A percentile compares a stretch with the other conserved stretches of the same genome.
Conservation (phyloP, 2,888 invertebrate species). For the Platynereis dumerilii region DNA sequence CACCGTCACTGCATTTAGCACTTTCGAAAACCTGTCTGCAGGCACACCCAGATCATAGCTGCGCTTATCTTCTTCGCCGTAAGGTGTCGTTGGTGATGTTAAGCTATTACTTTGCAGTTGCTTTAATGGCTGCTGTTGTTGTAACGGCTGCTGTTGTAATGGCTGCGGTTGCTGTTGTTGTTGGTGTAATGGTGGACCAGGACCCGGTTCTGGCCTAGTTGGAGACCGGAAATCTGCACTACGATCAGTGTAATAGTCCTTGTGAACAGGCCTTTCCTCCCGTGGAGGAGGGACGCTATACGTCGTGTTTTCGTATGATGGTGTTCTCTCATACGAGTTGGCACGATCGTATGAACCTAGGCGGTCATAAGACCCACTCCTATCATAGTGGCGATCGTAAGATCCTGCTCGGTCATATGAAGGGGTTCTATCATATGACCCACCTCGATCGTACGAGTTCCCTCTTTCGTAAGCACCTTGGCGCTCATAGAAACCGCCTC, state of each 20-base stretch:
- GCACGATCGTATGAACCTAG: no score
- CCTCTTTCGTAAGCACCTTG: background rate
- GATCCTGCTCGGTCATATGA: no score
- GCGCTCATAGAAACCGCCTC: background rate
- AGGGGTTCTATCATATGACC: no score
- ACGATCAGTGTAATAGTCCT: background rate
- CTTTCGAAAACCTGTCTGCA: conserved; percentile 40
- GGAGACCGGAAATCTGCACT: conserved; percentile 3
- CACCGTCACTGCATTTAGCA: conserved; percentile 58
- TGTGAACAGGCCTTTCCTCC: background rate
- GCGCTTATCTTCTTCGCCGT: conserved; percentile 3
- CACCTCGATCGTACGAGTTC: background rate
- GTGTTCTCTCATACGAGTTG: no score
- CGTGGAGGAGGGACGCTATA: background rate
- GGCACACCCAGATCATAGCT: background rate
- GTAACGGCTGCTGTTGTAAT: background rate
- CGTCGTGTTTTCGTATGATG: no score
- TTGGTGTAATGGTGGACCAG: no score
- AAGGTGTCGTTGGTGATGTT: conserved; percentile 5
- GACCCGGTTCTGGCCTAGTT: background rate
- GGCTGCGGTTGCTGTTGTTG: no score
- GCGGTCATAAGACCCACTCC: no score
- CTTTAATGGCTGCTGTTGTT: background rate
- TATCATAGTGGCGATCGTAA: no score
- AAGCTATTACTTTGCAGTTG: background rate